Evolutionary conservation across 2,888 invertebrate species (phyloP), one percentile per base, ranked within the genome.

Genomic region (Blastobasis lacticolella): DNA sequence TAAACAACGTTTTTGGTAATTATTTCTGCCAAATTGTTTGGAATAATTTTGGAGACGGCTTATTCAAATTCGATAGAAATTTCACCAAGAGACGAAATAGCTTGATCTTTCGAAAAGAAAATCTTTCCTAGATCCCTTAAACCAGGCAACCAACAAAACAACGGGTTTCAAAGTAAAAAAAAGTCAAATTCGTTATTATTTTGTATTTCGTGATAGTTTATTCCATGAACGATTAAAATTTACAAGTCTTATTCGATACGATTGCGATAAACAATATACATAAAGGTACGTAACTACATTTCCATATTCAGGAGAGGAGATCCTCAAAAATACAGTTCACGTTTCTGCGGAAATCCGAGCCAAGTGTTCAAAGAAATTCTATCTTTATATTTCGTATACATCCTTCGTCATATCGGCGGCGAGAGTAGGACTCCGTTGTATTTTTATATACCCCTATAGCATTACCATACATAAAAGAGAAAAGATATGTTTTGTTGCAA

Each of bases 221-320:
- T 74, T 74, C 76, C 64, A 75, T 78, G 74, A 82, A 81, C 71
- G 80, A 80, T 84, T 86, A 87, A 74, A 85, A 84, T 87, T 69
- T 85, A 87, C 83, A 87, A 71, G 61, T 74, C 74, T 80, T 84
- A 80, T 71, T 62, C 65, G 70, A 78, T 81, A 85, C 73, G 71
- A 72, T 79, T 75, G 71, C 67, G 66, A 75, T 79, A 80, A 82
- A 79, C 67, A 75, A 81, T 75, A 76, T 46, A 6, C 23, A 23
- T 23, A 23, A 23, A 23, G 23, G 65, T 73, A 73, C 63, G 65
- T 69, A 67, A 72, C 77, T 81, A 81, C 73, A 71, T 68, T 70
- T 77, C 70, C 63, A 64, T 71, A 78, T 81, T 77, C 73, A 69
- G 69, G 23, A 66, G 68, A 73, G 71, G 64, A 72, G 71, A 73